phyloP scores from a whole-genome alignment of 2,113 vertebrate species.

The Noctilio leporinus region DNA sequence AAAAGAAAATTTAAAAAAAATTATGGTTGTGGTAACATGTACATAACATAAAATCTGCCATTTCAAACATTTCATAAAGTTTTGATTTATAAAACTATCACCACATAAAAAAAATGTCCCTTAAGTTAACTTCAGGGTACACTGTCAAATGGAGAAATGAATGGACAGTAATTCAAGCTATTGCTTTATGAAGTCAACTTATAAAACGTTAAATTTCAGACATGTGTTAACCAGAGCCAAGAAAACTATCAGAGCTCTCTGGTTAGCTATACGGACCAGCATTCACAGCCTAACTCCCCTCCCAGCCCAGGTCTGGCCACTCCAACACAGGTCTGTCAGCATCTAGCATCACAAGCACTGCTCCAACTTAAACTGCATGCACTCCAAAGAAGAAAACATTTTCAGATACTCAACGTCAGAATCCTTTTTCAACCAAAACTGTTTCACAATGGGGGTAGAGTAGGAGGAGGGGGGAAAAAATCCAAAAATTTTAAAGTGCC shows the following conservation, averaged over 20 bases:
- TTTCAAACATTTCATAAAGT: neutral
- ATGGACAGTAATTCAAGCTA: neutral
- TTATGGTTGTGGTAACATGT: neutral
- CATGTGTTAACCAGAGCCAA: neutral
- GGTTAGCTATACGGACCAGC: too few relatives aligned
- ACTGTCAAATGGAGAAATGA: neutral
- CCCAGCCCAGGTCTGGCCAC: too few relatives aligned
- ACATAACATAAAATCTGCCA: neutral
- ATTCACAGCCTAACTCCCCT: neutral
- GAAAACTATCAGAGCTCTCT: neutral
- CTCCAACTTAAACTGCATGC: neutral
- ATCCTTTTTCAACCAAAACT: neutral
- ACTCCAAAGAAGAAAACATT: neutral
- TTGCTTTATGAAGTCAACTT: neutral
- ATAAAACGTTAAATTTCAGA: neutral
- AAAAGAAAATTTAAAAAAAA: too few relatives aligned
- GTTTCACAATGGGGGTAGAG: neutral
- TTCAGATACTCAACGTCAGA: neutral
- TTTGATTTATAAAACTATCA: neutral
- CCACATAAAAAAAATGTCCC: neutral
- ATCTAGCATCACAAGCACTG: accelerated
- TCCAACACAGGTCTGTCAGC: neutral
- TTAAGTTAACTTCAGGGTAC: neutral
- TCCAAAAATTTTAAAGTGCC: neutral
- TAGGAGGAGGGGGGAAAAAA: neutral